Conservation (phyloP, 2,113 vertebrate species). For the Corapipo altera region DNA sequence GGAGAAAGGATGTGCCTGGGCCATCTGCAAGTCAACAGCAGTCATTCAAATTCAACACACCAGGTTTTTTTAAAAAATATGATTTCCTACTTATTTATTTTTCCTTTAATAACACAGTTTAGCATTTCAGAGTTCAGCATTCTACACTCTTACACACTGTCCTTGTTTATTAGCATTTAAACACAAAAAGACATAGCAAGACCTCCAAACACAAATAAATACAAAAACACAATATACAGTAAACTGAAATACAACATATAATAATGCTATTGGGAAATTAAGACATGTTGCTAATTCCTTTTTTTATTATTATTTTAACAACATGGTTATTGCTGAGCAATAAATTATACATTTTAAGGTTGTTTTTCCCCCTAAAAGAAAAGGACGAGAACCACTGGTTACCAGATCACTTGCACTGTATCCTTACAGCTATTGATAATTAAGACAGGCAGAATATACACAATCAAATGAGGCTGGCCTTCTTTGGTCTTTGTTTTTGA, state of each 20-base stretch:
- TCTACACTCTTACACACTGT: constrained; percentile 76
- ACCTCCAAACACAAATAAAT: constrained; percentile 85
- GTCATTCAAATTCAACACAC: constrained; percentile 56
- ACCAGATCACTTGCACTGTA: constrained; percentile 78
- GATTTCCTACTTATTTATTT: constrained; percentile 78
- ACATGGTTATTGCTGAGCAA: constrained; percentile 78
- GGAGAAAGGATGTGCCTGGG: background rate
- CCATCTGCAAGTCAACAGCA: background rate
- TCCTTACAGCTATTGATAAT: constrained; percentile 71
- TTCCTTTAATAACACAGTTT: constrained; percentile 75
- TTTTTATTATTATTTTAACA: constrained; percentile 60
- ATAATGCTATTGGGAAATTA: constrained; percentile 76
- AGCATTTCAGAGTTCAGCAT: constrained; percentile 79
- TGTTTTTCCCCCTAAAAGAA: constrained; percentile 70
- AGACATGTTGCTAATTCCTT: constrained; percentile 66
- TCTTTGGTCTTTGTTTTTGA: constrained; percentile 84
- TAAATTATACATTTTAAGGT: constrained; percentile 67
- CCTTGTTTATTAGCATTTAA: constrained; percentile 78
- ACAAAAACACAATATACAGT: constrained; percentile 76
- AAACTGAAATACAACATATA: constrained; percentile 74
- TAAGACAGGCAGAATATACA: constrained; percentile 75
- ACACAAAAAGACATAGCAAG: constrained; percentile 80
- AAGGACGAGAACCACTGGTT: constrained; percentile 73
- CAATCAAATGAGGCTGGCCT: constrained; percentile 77
- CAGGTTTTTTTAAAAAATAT: constrained; percentile 19